Base-by-base conservation (phyloP, 1,140 invertebrate genomes). In the Ceratosolen fusciceps region DNA sequence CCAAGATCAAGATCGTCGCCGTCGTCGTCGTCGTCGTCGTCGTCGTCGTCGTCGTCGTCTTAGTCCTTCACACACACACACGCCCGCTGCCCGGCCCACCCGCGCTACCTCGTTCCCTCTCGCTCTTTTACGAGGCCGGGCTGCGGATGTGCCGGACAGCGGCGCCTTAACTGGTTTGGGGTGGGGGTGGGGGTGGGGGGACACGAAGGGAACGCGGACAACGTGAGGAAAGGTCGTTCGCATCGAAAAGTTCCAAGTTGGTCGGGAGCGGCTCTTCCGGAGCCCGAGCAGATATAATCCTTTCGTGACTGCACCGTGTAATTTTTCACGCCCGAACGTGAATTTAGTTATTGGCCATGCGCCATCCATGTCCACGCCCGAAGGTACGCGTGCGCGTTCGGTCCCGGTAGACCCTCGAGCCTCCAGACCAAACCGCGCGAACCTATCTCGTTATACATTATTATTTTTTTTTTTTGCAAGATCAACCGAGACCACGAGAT, bases 211-310 rank as follows among this genome's bases (percentile, higher is more conserved):
- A 29, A 24, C 16, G 49, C 49, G 43, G 43, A 71, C 43, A n/a
- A 52, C 47, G 12, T 8, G 24, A 60, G 39, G 67, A 79, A 79
- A 79, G 77, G 77, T 79, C 62, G 58, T 79, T 79, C 77, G 77
- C 77, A 79, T 79, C 77, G 47, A 49, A 67, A 79, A 73, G 77
- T 79, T 79, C 56, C 49, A 72, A 60, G 76, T 77, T 77, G 31
- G 65, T 77, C 65, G 74, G 58, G 37, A 43, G 34, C 24, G 21
- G 21, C 52, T 12, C 52, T 21, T n/a, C 5, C 5, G 54, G 24
- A 43, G 31, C 49, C 2, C 9, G 9, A 39, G 10, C 21, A 54
- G 58, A 73, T n/a, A n/a, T 73, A 73, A 79, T 79, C 70, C 68
- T 39, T 79, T 73, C 70, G 70, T 73, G 56, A 79, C 77, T 67